Percentiles rank a stretch among this genome's conserved stretches.
Evolutionary conservation across 2,113 vertebrate species (phyloP).

Genomic region (Muntiacus muntjak): DNA sequence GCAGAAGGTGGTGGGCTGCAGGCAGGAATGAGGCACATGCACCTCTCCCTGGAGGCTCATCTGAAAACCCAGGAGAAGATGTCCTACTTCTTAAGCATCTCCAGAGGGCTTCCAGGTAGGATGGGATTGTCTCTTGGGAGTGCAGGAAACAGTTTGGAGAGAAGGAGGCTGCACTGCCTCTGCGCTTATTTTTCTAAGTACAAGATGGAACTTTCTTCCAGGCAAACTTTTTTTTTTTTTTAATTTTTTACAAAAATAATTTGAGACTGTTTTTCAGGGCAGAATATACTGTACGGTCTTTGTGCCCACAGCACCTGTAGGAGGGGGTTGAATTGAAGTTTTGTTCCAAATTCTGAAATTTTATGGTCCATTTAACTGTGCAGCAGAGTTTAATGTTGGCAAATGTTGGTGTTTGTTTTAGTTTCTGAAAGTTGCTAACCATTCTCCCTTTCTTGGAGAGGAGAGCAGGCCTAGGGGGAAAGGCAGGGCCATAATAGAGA

Average conservation of each 20-base stretch:
- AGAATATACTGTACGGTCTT: conserved; percentile 33
- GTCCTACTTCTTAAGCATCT: background rate
- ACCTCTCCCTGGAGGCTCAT: background rate
- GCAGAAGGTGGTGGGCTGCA: background rate
- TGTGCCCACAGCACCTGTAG: conserved; percentile 52
- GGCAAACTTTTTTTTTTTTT: background rate
- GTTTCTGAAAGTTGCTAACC: conserved; percentile 47
- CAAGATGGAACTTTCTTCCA: conserved; percentile 2
- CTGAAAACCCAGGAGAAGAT: background rate
- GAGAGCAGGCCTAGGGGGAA: background rate
- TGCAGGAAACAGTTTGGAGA: background rate
- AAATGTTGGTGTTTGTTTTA: conserved; percentile 52
- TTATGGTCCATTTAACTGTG: conserved; percentile 61
- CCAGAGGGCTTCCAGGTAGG: background rate
- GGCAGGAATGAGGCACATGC: background rate
- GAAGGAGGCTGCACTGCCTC: background rate
- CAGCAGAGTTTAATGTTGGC: conserved; percentile 32
- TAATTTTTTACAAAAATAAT: conserved; percentile 26
- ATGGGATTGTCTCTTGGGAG: background rate
- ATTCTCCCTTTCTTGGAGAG: background rate
- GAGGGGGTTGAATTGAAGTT: conserved; percentile 11
- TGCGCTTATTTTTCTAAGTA: conserved; percentile 26
- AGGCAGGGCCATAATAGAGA: background rate
- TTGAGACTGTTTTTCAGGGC: conserved; percentile 39
- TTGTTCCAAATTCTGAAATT: conserved; percentile 57